Percentiles rank a stretch among this genome's conserved stretches.
phyloP scores from a whole-genome alignment of 2,888 invertebrate species.

The Megamerina dolium region DNA sequence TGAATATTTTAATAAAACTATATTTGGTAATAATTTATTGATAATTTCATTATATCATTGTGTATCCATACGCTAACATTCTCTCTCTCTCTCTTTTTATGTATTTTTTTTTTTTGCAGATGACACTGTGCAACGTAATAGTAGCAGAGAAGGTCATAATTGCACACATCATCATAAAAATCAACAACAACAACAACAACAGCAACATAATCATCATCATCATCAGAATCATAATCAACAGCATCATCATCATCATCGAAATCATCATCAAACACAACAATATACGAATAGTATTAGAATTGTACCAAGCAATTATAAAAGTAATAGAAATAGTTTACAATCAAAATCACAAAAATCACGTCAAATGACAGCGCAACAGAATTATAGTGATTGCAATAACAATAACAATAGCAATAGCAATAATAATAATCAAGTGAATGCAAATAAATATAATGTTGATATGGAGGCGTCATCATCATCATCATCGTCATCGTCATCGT shows the following conservation, averaged over 20 bases:
- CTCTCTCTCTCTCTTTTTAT: neutral
- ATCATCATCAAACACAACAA: conserved; percentile 21
- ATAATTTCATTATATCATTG: too few relatives aligned
- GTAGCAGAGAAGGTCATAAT: conserved; percentile 19
- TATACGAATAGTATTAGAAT: too few relatives aligned
- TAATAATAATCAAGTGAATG: conserved; percentile 7
- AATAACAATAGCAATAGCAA: conserved; percentile 7
- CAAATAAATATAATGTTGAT: too few relatives aligned
- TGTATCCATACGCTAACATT: too few relatives aligned
- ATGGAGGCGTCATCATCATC: conserved; percentile 12
- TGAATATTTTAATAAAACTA: too few relatives aligned
- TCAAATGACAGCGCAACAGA: conserved; percentile 6
- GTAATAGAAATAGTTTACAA: too few relatives aligned
- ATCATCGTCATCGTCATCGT: conserved; percentile 20
- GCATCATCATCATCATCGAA: conserved; percentile 9
- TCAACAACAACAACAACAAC: conserved; percentile 10
- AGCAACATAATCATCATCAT: conserved; percentile 9
- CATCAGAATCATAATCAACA: conserved; percentile 8
- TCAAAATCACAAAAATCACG: too few relatives aligned
- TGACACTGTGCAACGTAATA: conserved; percentile 27
- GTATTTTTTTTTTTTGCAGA: conserved; percentile 20
- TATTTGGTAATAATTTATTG: too few relatives aligned
- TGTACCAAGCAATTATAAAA: too few relatives aligned
- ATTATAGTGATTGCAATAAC: conserved; percentile 9
- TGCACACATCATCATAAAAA: conserved; percentile 6